These are phyloP conservation scores for Trinectes maculatus DNA, from an alignment of 2,113 vertebrate species.

Conservation along the genomic window DNA sequence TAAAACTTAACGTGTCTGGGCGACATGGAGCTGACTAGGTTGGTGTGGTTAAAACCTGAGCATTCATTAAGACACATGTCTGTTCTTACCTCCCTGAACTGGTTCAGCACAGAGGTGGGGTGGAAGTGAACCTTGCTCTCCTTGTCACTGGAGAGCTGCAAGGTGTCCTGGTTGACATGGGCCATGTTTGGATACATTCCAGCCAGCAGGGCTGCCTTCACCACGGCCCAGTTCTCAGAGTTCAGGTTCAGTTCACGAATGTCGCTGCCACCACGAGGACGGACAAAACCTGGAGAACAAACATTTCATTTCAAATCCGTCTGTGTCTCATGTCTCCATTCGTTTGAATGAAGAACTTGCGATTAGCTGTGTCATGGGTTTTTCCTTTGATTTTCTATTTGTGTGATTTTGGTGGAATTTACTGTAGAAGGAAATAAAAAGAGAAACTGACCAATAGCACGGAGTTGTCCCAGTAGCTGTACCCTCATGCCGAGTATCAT, in stretches of 20 bases:
- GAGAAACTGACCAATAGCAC: constrained; percentile 88
- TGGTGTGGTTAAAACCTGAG: neutral
- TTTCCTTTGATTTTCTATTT: too few relatives aligned
- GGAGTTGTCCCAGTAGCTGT: constrained; percentile 93
- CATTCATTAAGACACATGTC: neutral
- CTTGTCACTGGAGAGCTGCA: constrained; percentile 80
- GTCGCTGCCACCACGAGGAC: constrained; percentile 88
- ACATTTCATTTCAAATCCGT: neutral
- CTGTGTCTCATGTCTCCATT: too few relatives aligned
- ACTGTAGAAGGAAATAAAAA: neutral
- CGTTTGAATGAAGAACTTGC: too few relatives aligned
- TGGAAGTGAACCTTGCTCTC: constrained; percentile 93
- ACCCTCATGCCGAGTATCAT: constrained; percentile 94
- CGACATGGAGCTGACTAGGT: too few relatives aligned
- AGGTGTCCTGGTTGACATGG: constrained; percentile 83
- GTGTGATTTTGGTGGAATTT: too few relatives aligned
- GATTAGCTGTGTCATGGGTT: too few relatives aligned
- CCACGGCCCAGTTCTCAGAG: constrained; percentile 96
- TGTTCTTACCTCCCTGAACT: constrained; percentile 86
- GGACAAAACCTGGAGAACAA: constrained; percentile 88
- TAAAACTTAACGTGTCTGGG: too few relatives aligned
- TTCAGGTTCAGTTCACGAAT: constrained; percentile 93
- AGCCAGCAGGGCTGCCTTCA: constrained; percentile 93
- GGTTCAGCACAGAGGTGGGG: constrained; percentile 89
- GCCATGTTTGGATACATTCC: constrained; percentile 96